Base-by-base conservation (phyloP, 2,113 vertebrate genomes). In the Pelecanus crispus region DNA sequence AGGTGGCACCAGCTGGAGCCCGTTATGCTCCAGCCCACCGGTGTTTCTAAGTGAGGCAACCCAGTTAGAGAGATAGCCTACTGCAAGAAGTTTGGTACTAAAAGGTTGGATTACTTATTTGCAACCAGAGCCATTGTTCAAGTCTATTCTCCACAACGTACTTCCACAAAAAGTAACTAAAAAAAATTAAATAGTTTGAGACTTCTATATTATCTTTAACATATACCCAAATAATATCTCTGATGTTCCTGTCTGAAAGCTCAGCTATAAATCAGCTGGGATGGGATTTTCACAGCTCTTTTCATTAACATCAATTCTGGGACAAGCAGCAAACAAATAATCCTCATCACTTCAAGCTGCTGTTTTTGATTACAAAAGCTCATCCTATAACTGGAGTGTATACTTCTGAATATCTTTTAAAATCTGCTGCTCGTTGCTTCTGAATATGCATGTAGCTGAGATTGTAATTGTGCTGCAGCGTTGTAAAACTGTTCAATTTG, bases 381-480 rank as follows among this genome's bases (percentile, higher is more conserved):
- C 47, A 82, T 81, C 36, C 32, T 10, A 2, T 81, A 93, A 72
- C 78, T 49, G 59, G 59, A 61, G 24, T 26, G 3, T 59, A 3
- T 50, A 47, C 36, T 92, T 92, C 66, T 77, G 70, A 86, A 24
- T 78, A 32, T 61, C 56, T 75, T 45, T 92, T 42, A 89, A 79
- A 90, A 89, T 89, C 52, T 89, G 47, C 73, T 95, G 67, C 55
- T 91, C 2, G 1, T 45, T 62, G 13, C 58, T 85, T 91, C 49
- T 94, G 91, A 94, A 95, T 89, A 96, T 91, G 86, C 56, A 66
- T 92, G 68, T 88, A 95, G 32, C 62, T 53, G 42, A 87, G 68
- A 75, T 34, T 1, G 1, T 49, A 68, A 91, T 78, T 89, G 81
- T 88, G 74, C 53, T 85, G 66, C 42, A 63, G 34, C 0, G 0